These are phyloP conservation scores for Athripsodes cinereus DNA, from an alignment of 2,888 invertebrate species.

Conservation along the genomic window DNA sequence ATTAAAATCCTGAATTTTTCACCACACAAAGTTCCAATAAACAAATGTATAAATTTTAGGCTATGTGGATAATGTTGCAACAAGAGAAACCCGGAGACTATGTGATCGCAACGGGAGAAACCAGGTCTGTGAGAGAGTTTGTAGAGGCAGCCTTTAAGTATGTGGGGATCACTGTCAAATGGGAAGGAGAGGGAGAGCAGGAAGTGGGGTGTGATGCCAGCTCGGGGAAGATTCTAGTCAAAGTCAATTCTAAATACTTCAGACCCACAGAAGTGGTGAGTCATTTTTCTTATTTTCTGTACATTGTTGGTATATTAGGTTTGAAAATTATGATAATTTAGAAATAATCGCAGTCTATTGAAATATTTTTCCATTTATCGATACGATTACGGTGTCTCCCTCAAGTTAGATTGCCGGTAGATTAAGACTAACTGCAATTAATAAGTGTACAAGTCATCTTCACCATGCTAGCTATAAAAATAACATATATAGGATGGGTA, in stretches of 20 bases:
- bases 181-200: conserved; percentile 79
- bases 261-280: conserved; percentile 96
- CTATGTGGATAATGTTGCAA: conserved; percentile 99
- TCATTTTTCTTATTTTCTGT: conserved; percentile 26
- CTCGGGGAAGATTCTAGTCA: conserved; percentile 71
- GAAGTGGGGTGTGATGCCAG: conserved; percentile 70
- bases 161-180: conserved; percentile 72
- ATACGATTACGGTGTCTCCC: too few relatives aligned
- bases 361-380: too few relatives aligned
- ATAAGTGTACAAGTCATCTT: too few relatives aligned
- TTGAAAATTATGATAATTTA: too few relatives aligned
- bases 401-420: too few relatives aligned
- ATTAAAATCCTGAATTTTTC: too few relatives aligned
- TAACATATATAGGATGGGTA: too few relatives aligned
- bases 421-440: too few relatives aligned
- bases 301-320: neutral
- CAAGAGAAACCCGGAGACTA: conserved; percentile 87
- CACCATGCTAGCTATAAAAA: too few relatives aligned
- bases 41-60: too few relatives aligned
- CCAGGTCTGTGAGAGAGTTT: conserved; percentile 94
- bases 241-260: conserved; percentile 90
- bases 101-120: conserved; percentile 94
- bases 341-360: too few relatives aligned
- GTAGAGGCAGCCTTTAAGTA: conserved; percentile 85
- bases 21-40: too few relatives aligned